phyloP scores from a whole-genome alignment of 2,888 invertebrate species.

The Entomobrya multifasciata region DNA sequence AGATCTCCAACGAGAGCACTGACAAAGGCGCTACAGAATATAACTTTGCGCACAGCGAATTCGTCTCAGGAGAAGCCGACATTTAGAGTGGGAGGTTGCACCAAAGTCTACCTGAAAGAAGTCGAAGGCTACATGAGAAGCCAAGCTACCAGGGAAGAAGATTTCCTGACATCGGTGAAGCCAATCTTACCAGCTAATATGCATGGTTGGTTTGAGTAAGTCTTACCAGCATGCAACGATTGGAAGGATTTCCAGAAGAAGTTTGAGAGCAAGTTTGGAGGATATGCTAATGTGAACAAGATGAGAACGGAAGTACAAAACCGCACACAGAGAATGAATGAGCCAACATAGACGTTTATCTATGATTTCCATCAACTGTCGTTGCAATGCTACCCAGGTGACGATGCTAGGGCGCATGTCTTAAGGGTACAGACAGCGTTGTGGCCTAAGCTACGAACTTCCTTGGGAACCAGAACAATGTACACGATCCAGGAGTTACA shows the following conservation, averaged over 20 bases:
- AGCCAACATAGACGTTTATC: not conserved
- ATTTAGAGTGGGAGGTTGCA: not conserved
- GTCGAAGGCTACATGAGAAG: not conserved
- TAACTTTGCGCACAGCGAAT: too few relatives aligned
- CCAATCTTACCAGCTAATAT: not conserved
- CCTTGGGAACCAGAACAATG: not conserved
- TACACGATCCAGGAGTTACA: not conserved
- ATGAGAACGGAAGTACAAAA: not conserved
- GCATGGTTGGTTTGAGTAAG: not conserved
- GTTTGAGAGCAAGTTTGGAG: not conserved
- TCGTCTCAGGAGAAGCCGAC: not conserved
- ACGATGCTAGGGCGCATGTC: not conserved
- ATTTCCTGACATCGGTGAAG: not conserved
- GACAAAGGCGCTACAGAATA: too few relatives aligned
- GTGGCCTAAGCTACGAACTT: not conserved
- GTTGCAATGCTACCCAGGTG: not conserved
- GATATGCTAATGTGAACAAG: not conserved
- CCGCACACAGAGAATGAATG: not conserved
- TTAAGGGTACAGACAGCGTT: not conserved
- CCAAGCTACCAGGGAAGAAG: not conserved
- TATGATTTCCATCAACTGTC: not conserved
- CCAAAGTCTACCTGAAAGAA: not conserved
- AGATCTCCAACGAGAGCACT: too few relatives aligned
- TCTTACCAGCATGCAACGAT: not conserved
- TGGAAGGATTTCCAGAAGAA: not conserved